Evolutionary conservation across 2,888 invertebrate species (phyloP), one percentile per base, ranked within the genome.

Genomic region (Odontocerum albicorne): DNA sequence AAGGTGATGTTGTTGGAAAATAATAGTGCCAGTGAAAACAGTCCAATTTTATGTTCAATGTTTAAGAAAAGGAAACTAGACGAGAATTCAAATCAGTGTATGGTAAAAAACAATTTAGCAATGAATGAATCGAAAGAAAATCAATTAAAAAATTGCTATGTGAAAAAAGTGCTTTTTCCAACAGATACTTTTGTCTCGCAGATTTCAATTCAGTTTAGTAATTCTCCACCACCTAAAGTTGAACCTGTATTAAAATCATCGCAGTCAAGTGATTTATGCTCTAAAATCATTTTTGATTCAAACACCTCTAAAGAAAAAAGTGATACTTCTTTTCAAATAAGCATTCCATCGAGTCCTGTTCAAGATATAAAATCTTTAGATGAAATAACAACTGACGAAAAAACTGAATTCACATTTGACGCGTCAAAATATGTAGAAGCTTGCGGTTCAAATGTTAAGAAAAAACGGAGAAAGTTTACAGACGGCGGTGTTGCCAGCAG

Each of bases 401-500:
- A 32, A 19, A 33, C 17, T 13, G 45, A 19, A 39, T 13, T 39
- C 2, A 39, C 39, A 8, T 40, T 43, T 17, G 42, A 49, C 13
- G 17, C 44, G 6, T 40, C 22, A 1, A 13, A 15, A 21, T 10
- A 27, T 10, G 19, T 17, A 3, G 20, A 10, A 6, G 3, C n/a
- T 10, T 10, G 16, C 7, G 47, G 54, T 22, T 53, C 44, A 2
- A 38, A 42, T 1, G 36, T 22, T 2, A 59, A 56, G 39, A 46
- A 42, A 31, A 42, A 49, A 12, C 65, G 60, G 49, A 69, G 64
- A 61, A 71, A 66, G 45, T 77, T 72, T 59, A 80, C 75, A 65
- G 79, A 76, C 62, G 73, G 73, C 61, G 78, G 79, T 1, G 57
- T 79, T 22, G 76, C 78, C 19, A 66, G 67, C 57, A 68, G 77